phyloP scores from a whole-genome alignment of 2,113 vertebrate species.

The Cololabis saira region DNA sequence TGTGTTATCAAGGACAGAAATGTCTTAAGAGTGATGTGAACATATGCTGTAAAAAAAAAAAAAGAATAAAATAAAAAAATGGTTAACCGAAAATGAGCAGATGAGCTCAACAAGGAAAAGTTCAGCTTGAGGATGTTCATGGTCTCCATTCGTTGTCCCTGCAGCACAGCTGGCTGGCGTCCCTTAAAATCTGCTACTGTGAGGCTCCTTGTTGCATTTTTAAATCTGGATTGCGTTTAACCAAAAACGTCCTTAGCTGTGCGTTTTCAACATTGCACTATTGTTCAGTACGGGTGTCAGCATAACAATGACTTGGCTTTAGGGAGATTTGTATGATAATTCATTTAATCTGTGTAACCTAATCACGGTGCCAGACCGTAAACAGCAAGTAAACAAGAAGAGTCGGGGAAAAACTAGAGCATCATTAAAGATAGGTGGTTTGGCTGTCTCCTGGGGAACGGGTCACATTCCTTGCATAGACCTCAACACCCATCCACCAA shows the following conservation, averaged over 20 bases:
- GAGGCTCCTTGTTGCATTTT: conserved; percentile 6
- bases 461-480: conserved; percentile 15
- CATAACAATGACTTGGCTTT: conserved; percentile 40
- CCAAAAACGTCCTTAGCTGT: conserved; percentile 17
- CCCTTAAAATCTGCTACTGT: conserved; percentile 16
- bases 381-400: conserved; percentile 33
- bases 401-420: conserved; percentile 9
- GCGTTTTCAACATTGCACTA: conserved; percentile 29
- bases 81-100: conserved; percentile 9
- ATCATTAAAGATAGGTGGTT: conserved; percentile 24
- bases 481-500: no score
- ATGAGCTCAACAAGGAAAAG: conserved; percentile 27
- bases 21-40: conserved; percentile 31
- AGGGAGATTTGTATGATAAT: conserved; percentile 47
- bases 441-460: conserved; percentile 23
- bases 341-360: conserved; percentile 51
- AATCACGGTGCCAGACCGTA: conserved; percentile 50
- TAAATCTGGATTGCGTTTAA: conserved; percentile 26
- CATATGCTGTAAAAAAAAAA: conserved; percentile 27
- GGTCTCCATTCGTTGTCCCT: conserved; percentile 9
- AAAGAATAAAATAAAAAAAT: conserved; percentile 2
- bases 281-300: conserved; percentile 43
- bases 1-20: conserved; percentile 33
- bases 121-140: conserved; percentile 37
- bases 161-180: neutral